Percentiles rank a stretch among this genome's conserved stretches.
Evolutionary conservation across 1,140 invertebrate genomes (phyloP).

Genomic region (Ceratina calcarata): DNA sequence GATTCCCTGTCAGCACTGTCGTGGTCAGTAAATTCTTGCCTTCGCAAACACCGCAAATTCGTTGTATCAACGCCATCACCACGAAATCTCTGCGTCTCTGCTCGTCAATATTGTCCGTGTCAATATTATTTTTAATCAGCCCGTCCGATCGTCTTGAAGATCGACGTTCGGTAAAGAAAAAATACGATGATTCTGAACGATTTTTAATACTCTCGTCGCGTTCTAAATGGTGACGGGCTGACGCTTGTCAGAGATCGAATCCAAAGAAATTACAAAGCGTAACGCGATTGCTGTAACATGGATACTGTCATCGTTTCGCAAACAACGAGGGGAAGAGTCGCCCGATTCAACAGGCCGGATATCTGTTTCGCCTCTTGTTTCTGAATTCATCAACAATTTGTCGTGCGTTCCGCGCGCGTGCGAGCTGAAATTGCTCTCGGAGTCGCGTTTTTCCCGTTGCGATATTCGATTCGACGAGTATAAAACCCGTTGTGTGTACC

Average conservation of each 20-base stretch:
- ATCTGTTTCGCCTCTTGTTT: slow-evolving; percentile 17
- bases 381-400: slow-evolving; percentile 42
- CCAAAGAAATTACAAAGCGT: slow-evolving; percentile 35
- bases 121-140: slow-evolving; percentile 10
- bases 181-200: neutral
- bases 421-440: slow-evolving; percentile 24
- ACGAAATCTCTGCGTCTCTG: neutral
- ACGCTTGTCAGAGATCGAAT: neutral
- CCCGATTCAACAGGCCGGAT: neutral
- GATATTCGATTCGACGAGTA: slow-evolving; percentile 58
- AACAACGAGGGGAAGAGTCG: slow-evolving; percentile 14
- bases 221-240: neutral
- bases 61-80: neutral
- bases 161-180: neutral
- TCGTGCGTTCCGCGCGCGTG: neutral
- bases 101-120: neutral
- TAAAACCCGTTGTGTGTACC: slow-evolving; percentile 17
- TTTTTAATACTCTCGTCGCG: neutral
- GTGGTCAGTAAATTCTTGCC: slow-evolving; percentile 9
- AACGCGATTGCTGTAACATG: slow-evolving; percentile 21
- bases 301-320: slow-evolving; percentile 23
- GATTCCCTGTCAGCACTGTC: neutral
- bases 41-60: slow-evolving; percentile 2
- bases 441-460: slow-evolving; percentile 18
- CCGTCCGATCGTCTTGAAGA: too few relatives aligned